phyloP scores from a whole-genome alignment of 2,888 invertebrate species.

The Thumatha senex region DNA sequence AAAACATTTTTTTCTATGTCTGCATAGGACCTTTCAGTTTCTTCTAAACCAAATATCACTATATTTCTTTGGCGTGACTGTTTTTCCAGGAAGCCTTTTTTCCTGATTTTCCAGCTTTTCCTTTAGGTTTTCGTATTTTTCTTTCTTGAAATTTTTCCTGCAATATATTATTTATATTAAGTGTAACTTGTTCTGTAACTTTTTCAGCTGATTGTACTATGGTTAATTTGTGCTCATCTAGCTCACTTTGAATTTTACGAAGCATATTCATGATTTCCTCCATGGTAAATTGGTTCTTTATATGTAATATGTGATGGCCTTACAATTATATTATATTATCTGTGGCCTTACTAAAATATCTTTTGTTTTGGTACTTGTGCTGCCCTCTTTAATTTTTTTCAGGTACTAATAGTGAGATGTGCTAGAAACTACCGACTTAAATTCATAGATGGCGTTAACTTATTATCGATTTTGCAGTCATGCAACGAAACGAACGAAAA shows the following conservation, averaged over 20 bases:
- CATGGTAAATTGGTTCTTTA: too few species aligned
- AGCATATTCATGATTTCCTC: neutral
- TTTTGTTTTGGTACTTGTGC: too few species aligned
- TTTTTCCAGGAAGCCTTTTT: slow-evolving; percentile 2
- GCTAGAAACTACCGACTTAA: too few species aligned
- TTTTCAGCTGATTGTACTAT: neutral
- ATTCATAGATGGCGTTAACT: too few species aligned
- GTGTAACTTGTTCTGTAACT: neutral
- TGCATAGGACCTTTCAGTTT: neutral
- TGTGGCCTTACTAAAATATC: too few species aligned
- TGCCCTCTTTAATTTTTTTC: too few species aligned
- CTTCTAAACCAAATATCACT: neutral
- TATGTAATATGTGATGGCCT: too few species aligned
- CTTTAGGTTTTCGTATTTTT: neutral
- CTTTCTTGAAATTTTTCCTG: neutral
- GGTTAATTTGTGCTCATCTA: neutral
- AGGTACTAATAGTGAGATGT: too few species aligned
- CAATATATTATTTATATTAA: neutral
- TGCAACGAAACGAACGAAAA: too few species aligned
- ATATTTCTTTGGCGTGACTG: slow-evolving; percentile 1
- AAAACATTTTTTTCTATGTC: neutral
- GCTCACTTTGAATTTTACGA: neutral
- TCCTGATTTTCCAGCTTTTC: neutral
- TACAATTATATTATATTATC: too few species aligned
- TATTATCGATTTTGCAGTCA: too few species aligned